These are phyloP conservation scores for Patella caerulea DNA, from an alignment of 2,888 invertebrate genomes.

Conservation along the genomic window DNA sequence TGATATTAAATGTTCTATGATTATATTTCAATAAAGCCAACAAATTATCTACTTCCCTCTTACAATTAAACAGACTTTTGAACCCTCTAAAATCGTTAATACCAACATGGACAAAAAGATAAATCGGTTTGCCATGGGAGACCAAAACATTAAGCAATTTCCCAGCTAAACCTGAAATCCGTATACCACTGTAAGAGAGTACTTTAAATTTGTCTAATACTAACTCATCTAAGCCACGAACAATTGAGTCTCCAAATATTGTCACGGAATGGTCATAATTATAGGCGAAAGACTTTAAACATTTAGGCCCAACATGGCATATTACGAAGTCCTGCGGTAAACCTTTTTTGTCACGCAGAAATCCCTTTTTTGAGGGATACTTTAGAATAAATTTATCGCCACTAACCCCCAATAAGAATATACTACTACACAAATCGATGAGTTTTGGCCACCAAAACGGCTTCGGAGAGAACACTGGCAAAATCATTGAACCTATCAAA, in stretches of 20 bases:
- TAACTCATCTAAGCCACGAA: not conserved
- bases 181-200: not conserved
- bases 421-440: not conserved
- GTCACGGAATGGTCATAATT: too few relatives aligned
- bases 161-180: not conserved
- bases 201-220: not conserved
- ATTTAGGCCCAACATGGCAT: too few relatives aligned
- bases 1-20: too few relatives aligned
- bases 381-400: not conserved
- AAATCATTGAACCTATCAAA: not conserved
- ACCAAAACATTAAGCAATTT: not conserved
- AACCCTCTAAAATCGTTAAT: not conserved
- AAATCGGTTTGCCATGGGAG: not conserved
- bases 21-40: not conserved
- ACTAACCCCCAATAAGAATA: not conserved
- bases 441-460: not conserved
- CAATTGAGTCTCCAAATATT: not conserved
- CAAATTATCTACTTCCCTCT: not conserved
- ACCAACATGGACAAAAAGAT: not conserved
- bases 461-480: not conserved
- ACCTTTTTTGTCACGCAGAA: too few relatives aligned
- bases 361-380: not conserved
- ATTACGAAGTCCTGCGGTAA: too few relatives aligned
- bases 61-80: not conserved
- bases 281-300: too few relatives aligned